These are phyloP conservation scores for Pantherophis alleghaniensis DNA, from an alignment of 2,797 vertebrate genomes.

Conservation along the genomic window DNA sequence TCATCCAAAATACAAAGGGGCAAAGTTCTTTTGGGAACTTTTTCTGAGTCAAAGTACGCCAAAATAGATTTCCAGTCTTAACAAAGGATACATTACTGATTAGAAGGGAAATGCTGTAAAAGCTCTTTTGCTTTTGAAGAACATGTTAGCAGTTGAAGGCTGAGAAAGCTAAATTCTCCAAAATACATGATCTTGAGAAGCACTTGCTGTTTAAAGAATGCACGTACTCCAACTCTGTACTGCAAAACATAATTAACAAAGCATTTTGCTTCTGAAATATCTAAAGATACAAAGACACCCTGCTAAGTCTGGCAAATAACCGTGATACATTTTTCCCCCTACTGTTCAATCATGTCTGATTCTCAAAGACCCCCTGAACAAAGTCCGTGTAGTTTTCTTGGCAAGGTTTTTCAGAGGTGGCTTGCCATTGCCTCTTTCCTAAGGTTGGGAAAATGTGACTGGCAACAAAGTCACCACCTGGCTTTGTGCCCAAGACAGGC, in stretches of 20 bases:
- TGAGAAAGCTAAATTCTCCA: background rate
- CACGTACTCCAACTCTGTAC: background rate
- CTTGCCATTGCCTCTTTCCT: background rate
- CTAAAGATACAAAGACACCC: background rate
- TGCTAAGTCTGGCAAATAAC: background rate
- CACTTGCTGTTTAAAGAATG: rapidly evolving
- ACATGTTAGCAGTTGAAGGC: background rate
- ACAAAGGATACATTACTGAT: background rate
- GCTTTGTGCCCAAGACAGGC: background rate
- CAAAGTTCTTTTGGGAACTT: constrained; percentile 2
- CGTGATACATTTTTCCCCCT: background rate
- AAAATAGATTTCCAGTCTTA: background rate
- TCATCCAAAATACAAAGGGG: background rate
- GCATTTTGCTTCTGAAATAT: constrained; percentile 6
- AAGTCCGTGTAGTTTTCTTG: background rate
- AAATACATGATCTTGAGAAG: background rate
- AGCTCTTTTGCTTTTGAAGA: background rate
- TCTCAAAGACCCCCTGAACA: background rate
- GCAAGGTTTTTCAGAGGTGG: background rate
- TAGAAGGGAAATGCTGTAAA: constrained; percentile 7
- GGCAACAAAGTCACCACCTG: background rate
- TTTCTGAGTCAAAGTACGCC: background rate
- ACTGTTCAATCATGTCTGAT: background rate
- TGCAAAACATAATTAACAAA: background rate
- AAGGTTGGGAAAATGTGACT: background rate